Conservation (phyloP, 2,888 invertebrate genomes). For the Scotopteryx bipunctaria region DNA sequence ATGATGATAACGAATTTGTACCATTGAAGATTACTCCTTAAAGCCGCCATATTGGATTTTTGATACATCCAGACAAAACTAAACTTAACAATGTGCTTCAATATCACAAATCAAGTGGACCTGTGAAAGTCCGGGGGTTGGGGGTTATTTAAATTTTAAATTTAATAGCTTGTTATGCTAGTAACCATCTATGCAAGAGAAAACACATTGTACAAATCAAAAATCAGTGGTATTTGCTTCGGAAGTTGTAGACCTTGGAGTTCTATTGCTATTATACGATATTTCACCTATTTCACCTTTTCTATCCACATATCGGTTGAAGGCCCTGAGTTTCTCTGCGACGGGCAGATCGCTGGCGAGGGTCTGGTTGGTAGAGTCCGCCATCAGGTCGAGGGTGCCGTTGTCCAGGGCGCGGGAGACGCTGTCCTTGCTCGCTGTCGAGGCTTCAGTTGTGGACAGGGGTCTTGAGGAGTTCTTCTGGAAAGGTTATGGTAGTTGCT, state of each 20-base stretch:
- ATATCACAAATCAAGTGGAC: no score
- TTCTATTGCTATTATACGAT: background rate
- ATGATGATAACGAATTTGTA: no score
- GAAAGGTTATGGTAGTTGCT: conserved; percentile 28
- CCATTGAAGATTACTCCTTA: no score
- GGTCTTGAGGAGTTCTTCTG: conserved; percentile 51
- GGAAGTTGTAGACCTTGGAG: background rate
- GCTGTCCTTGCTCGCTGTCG: conserved; percentile 32
- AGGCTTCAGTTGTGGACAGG: conserved; percentile 39
- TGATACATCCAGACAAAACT: no score
- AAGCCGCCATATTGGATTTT: no score
- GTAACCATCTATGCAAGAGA: no score
- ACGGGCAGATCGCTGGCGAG: conserved; percentile 70
- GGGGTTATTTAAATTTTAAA: no score
- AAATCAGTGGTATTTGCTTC: no score
- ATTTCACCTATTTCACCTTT: conserved; percentile 69
- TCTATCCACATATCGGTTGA: conserved; percentile 71
- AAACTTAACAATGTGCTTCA: no score
- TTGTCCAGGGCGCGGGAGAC: conserved; percentile 50
- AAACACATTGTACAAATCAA: no score
- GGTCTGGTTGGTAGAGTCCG: conserved; percentile 69
- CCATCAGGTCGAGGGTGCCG: conserved; percentile 57
- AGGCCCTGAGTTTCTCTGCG: conserved; percentile 71
- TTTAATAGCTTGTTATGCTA: no score
- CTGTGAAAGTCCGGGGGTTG: no score